Evolutionary conservation across 2,113 vertebrate species (phyloP).

Genomic region (Entomyzon cyanotis): DNA sequence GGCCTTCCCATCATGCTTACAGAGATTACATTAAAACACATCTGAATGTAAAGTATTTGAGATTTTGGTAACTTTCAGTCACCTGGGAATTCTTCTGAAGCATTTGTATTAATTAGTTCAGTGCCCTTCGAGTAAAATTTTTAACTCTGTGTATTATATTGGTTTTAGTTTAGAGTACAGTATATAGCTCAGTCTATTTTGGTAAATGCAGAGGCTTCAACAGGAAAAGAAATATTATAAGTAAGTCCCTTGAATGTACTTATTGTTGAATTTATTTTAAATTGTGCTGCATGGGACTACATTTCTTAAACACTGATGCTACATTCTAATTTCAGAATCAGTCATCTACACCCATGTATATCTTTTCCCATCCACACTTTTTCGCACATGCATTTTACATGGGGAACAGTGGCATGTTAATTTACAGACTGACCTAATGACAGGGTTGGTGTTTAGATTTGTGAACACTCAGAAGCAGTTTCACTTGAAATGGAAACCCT

Average conservation of each 20-base stretch:
- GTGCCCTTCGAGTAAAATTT: neutral
- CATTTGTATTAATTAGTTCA: neutral
- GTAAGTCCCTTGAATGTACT: neutral
- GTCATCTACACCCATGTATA: neutral
- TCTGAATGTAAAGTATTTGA: constrained; percentile 10
- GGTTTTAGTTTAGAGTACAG: neutral
- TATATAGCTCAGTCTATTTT: neutral
- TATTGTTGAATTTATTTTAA: constrained; percentile 8
- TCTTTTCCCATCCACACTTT: neutral
- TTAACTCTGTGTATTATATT: neutral
- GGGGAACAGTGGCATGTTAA: neutral
- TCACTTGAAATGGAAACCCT: constrained; percentile 24
- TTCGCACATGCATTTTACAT: neutral
- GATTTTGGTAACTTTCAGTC: neutral
- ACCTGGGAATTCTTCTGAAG: neutral
- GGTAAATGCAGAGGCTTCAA: neutral
- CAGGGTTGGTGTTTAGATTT: neutral
- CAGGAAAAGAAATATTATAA: neutral
- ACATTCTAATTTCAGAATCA: neutral
- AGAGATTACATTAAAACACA: neutral
- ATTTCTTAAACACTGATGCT: neutral
- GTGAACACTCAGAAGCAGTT: neutral
- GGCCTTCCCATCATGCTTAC: neutral
- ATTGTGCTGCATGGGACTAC: neutral
- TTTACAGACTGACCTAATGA: neutral